Evolutionary conservation across 2,888 invertebrate species (phyloP).

Genomic region (Anarsia innoxiella): DNA sequence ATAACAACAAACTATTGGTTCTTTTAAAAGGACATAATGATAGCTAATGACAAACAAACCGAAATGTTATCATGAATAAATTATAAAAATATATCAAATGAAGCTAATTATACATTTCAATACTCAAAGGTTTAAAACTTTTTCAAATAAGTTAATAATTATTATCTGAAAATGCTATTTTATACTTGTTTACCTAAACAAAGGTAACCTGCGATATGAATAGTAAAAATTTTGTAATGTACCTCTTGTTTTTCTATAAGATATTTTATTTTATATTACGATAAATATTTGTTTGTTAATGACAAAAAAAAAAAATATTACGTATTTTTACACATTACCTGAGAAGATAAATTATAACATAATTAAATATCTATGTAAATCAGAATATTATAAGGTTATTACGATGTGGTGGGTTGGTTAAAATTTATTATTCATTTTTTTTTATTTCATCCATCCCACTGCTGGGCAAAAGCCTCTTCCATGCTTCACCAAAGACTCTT

Average conservation of each 20-base stretch:
- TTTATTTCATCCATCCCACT: slow-evolving; percentile 12
- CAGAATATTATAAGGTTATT: slow-evolving; percentile 64
- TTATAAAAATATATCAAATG: neutral
- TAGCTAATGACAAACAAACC: no score
- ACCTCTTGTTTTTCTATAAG: slow-evolving; percentile 65
- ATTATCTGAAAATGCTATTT: neutral
- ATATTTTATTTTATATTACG: slow-evolving; percentile 62
- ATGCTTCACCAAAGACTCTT: neutral
- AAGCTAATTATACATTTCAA: neutral
- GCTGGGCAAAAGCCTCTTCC: neutral
- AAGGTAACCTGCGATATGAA: slow-evolving; percentile 45
- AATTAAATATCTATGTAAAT: slow-evolving; percentile 54
- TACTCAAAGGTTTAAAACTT: slow-evolving; percentile 1
- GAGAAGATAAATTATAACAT: slow-evolving; percentile 52
- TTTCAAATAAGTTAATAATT: slow-evolving; percentile 1
- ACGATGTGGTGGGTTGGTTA: slow-evolving; percentile 31
- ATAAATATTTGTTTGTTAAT: slow-evolving; percentile 65
- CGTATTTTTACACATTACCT: slow-evolving; percentile 73
- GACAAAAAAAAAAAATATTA: slow-evolving; percentile 51
- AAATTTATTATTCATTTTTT: slow-evolving; percentile 13
- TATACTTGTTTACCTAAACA: slow-evolving; percentile 20
- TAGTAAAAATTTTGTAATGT: slow-evolving; percentile 57
- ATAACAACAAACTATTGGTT: no score
- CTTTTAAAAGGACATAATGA: no score
- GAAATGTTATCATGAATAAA: no score